Evolutionary conservation across 2,797 vertebrate species (phyloP), one percentile per base, ranked within the genome.

Genomic region (Enteromius argenteus): DNA sequence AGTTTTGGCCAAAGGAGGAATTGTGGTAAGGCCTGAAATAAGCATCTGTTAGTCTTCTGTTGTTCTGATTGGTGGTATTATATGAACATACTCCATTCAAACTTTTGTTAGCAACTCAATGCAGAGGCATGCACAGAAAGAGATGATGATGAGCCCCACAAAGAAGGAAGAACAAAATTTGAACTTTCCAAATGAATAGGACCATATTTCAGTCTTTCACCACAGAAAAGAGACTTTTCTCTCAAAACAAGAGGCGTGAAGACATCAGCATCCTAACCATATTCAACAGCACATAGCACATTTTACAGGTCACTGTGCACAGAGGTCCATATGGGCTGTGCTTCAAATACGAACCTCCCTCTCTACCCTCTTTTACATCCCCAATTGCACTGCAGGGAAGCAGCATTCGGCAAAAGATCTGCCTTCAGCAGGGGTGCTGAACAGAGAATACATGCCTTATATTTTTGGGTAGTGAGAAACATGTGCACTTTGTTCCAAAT

Each of bases 231-330:
- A 39, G 75, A 37, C 39, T 84, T 62, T 84, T 79, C 39, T 62
- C 10, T 60, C 37, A 56, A 79, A 69, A 71, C 46, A 35, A 35
- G 73, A 74, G 72, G 60, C 2, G 11, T 83, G 49, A 39, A 75
- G 71, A 83, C 74, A 60, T 78, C 81, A 83, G 49, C 64, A 46
- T 69, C 64, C 64, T 60, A 27, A 56, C 74, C 64, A 71, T 78
- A 84, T 71, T 84, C 49, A 84, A 32, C 35, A 44, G 44, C 60
- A 78, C 74, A 69, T 51, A 58, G 30, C 75, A 3, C 14, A 51
- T 84, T 79, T 84, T 37, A 84, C 74, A 49, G 83, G 83, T 84
- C 83, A 84, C 75, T 62, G 75, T 69, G 74, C 82, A 84, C 64
- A 68, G 27, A 69, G 82, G 32, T 67, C 72, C 37, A 13, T 53